A percentile compares a stretch with the other conserved stretches of the same genome.
Evolutionary conservation across 2,888 invertebrate species (phyloP).

Genomic region (Alcis repandata): DNA sequence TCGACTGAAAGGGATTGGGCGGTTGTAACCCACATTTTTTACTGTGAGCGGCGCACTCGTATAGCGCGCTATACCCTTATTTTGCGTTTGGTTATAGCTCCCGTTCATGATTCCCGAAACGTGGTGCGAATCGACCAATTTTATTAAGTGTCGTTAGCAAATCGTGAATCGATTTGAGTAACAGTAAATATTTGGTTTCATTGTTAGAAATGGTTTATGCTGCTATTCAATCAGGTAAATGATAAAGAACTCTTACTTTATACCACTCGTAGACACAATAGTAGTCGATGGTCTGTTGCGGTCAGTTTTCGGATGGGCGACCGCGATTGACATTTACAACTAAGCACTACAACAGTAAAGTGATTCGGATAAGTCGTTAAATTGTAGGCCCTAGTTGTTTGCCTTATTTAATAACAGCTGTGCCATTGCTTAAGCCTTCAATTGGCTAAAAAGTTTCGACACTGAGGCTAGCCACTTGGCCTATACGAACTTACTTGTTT

Average conservation of each 20-base stretch:
- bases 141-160: conserved; percentile 14
- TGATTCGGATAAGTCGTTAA: too few relatives aligned
- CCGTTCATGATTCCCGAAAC: conserved; percentile 1
- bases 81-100: not conserved
- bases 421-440: too few relatives aligned
- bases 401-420: too few relatives aligned
- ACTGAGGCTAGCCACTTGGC: too few relatives aligned
- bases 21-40: conserved; percentile 37
- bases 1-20: conserved; percentile 46
- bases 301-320: too few relatives aligned
- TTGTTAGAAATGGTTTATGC: conserved; percentile 2
- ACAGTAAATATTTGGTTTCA: conserved; percentile 6
- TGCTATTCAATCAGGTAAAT: not conserved
- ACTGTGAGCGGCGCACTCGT: conserved; percentile 3
- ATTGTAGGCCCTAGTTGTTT: too few relatives aligned
- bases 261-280: not conserved
- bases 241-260: not conserved
- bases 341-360: too few relatives aligned
- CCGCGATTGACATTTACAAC: too few relatives aligned
- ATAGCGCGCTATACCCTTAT: conserved; percentile 6
- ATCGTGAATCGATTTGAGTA: conserved; percentile 15
- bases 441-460: too few relatives aligned
- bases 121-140: conserved; percentile 24
- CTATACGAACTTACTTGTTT: too few relatives aligned
- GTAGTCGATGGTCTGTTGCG: too few relatives aligned